Evolutionary conservation across 2,113 vertebrate species (phyloP), one percentile per base, ranked within the genome.

Genomic region (Lepidiolamprologus cunningtoni): DNA sequence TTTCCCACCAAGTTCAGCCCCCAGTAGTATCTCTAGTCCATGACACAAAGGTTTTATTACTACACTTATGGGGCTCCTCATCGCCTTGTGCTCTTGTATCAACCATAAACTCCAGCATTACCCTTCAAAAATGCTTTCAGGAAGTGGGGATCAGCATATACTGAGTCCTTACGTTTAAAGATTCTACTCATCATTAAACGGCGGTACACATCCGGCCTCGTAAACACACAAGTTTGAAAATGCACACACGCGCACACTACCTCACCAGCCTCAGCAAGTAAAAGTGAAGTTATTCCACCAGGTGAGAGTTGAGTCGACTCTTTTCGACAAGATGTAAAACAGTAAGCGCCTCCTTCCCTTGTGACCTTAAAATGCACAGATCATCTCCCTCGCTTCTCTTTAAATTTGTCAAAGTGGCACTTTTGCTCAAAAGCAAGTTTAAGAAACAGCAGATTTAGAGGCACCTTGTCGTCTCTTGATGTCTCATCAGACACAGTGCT

Each of bases 321-420:
- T 98, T 97, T 93, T 86, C 33, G 55, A 96, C 97, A 96, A 97
- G 96, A 98, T 97, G 97, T 97, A 97, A 97, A 97, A 97, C 71
- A 96, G 97, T 95, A 97, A 97, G 83, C 81, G 96, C 97, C 96
- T 97, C 97, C 95, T 96, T 98, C 97, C 97, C 97, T 95, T 94
- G 97, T 96, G 97, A 97, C 97, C 97, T 97, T 37, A 42, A 97
- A 97, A 97, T 92, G 96, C 97, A 97, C 96, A 97, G 96, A 98
- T 98, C 97, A 97, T 97, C 97, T 98, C 97, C 97, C 97, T 96
- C 95, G 96, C 97, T 96, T 97, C 96, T 97, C 96, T 96, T 97
- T 97, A 97, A 98, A 98, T 98, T 97, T 98, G 97, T 97, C 97
- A 97, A 97, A 97, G 97, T 97, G 97, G 97, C 98, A 98, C 96